Evolutionary conservation across 2,888 invertebrate species (phyloP), one percentile per base, ranked within the genome.

Genomic region (Pandemis corylana): DNA sequence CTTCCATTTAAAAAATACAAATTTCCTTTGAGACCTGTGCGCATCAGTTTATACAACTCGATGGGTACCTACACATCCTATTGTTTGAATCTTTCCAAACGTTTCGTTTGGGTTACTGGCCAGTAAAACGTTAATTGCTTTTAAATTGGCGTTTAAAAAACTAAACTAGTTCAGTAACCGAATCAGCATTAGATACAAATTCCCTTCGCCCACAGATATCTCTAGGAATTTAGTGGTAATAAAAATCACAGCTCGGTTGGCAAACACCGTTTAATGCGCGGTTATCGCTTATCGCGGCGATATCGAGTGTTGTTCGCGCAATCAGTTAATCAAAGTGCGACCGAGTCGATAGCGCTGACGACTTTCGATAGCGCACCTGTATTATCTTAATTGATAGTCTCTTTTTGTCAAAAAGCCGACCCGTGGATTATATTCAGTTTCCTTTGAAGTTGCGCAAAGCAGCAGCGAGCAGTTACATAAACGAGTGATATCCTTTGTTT

Each of bases 351-450:
- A 93, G 90, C 92, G 83, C 82, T 82, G 86, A 87, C 89, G 89
- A 89, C 85, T 90, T 84, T 85, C 81, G 93, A 93, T 93, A 92
- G 82, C 88, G 83, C 85, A 85, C 86, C 87, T 85, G 85, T 88
- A 89, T 90, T 92, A 93, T 94, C 93, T 91, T 92, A 93, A 93
- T 93, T 92, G 93, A 94, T 93, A 92, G 92, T 92, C 87, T 87
- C 83, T 85, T 88, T 91, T 90, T 87, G 85, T 89, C 87, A 89
- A 89, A 88, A 88, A 80, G 90, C 85, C 89, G 88, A 84, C 87
- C 84, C 81, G 81, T 61, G 59, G 71, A 80, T 83, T 84, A 76
- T 80, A 76, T 79, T 79, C 72, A 67, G 78, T 74, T 78, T 76
- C 79, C 86, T 90, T 90, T 89, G 89, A 90, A 87, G 87, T 85